Base-by-base conservation (phyloP, 2,797 vertebrate species). In the Molossus alvarezi region DNA sequence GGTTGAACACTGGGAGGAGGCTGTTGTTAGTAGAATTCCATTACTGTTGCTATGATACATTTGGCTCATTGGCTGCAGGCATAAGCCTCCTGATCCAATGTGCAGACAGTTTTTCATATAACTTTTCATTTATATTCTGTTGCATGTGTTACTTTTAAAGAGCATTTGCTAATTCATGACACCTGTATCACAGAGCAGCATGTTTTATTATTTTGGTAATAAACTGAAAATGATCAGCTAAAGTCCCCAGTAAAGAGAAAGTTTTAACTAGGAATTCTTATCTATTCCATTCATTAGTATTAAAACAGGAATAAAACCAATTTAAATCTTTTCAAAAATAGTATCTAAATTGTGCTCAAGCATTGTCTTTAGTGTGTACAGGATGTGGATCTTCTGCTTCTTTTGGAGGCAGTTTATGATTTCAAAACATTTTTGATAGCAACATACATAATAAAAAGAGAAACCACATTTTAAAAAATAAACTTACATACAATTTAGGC, bases 1-100 rank as follows among this genome's bases (percentile, higher is more conserved):
- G 85, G 83, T 97, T 97, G 97, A 98, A 91, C 45, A n/a, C 37
- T 97, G 64, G 0, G 90, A 86, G 88, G 81, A 92, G 84, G 29
- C 48, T 93, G 69, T 95, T 79, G 45, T 91, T 92, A 60, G 14
- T 72, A 0, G 29, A 67, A 85, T 91, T 76, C 79, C 48, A 37
- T 81, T 94, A 65, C 67, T 9, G 2, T 88, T 75, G 95, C 88
- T 90, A 77, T 89, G 89, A 97, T 48, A 96, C 60, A 96, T 82
- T 71, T 57, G 41, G 53, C 79, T 15, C 69, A 17, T 17, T 93
- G 87, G 45, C 65, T 81, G 53, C 33, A 85, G 93, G 51, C 72
- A 57, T 45, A 73, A 0, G 15, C 21, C 12, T 91, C 51, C 2
- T 80, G 64, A 87, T 96, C 27, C 17, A 69, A 93, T 37, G 55